Evolutionary conservation across 2,888 invertebrate genomes (phyloP).

Genomic region (Erpobdella octoculata): DNA sequence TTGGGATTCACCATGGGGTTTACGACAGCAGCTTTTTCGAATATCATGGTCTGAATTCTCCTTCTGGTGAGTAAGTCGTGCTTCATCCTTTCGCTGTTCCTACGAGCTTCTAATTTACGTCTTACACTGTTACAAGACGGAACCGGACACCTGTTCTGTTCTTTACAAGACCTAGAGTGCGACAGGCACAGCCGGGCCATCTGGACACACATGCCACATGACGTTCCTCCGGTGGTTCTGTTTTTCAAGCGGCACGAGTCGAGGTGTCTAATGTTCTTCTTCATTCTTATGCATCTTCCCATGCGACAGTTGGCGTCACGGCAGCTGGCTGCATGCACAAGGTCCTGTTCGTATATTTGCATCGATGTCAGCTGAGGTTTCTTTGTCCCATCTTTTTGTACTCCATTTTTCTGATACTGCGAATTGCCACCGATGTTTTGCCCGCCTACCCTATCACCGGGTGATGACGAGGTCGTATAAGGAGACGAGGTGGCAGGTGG

Average conservation of each 20-base stretch:
- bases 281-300: slow-evolving; percentile 95
- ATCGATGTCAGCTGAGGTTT: slow-evolving; percentile 59
- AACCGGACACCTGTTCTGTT: slow-evolving; percentile 83
- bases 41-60: slow-evolving; percentile 57
- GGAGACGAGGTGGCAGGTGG: slow-evolving; percentile 67
- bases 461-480: slow-evolving; percentile 73
- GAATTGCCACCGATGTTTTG: neutral
- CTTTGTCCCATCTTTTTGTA: neutral
- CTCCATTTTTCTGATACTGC: neutral
- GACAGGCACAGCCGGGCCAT: slow-evolving; percentile 95
- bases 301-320: slow-evolving; percentile 96
- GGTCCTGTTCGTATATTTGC: slow-evolving; percentile 81
- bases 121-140: slow-evolving; percentile 98
- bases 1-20: neutral
- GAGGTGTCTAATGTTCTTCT: slow-evolving; percentile 81
- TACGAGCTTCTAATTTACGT: slow-evolving; percentile 93
- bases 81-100: slow-evolving; percentile 84
- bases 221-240: slow-evolving; percentile 89
- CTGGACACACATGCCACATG: slow-evolving; percentile 98
- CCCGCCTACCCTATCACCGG: neutral
- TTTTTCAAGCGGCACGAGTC: slow-evolving; percentile 71
- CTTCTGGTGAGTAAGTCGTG: slow-evolving; percentile 79
- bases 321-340: slow-evolving; percentile 94
- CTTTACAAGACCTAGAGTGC: slow-evolving; percentile 90
- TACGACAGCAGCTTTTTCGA: neutral